Conservation (phyloP, 1,140 invertebrate species). For the Zelostemma sp. region DNA sequence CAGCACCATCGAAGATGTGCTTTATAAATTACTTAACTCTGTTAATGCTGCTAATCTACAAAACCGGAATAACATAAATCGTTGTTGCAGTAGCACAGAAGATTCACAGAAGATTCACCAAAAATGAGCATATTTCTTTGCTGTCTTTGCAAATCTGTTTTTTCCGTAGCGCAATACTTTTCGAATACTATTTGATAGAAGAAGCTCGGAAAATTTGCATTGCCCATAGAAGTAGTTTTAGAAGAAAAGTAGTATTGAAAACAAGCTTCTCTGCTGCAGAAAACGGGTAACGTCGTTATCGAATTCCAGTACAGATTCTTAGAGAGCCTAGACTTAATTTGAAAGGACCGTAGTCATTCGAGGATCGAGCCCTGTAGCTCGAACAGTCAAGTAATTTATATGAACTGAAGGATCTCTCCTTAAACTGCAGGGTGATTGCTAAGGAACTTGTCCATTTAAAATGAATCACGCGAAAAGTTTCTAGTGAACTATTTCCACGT, state of each 20-base stretch:
- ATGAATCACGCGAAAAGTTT: too few relatives aligned
- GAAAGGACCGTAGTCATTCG: conserved; percentile 8
- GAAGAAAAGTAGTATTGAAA: conserved; percentile 9
- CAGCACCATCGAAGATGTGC: too few relatives aligned
- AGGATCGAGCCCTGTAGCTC: conserved; percentile 26
- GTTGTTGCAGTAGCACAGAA: too few relatives aligned
- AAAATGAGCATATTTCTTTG: too few relatives aligned
- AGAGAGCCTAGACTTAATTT: conserved; percentile 34
- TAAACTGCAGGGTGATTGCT: conserved; percentile 10
- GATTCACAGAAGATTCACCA: too few relatives aligned
- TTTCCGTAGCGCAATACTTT: background rate
- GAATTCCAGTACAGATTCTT: conserved; percentile 34
- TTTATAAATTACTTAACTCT: too few relatives aligned
- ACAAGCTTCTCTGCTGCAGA: conserved; percentile 7
- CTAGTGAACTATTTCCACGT: too few relatives aligned
- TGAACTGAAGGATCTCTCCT: conserved; percentile 17
- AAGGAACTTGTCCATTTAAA: background rate
- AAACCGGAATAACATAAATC: too few relatives aligned
- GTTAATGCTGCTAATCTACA: too few relatives aligned
- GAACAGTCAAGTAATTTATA: conserved; percentile 29
- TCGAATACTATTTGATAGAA: background rate
- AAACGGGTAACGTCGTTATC: conserved; percentile 31
- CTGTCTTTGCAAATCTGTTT: too few relatives aligned
- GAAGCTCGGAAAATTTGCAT: background rate
- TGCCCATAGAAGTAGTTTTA: conserved; percentile 5